Conservation (phyloP, 2,888 invertebrate species). For the Parochlus steinenii region DNA sequence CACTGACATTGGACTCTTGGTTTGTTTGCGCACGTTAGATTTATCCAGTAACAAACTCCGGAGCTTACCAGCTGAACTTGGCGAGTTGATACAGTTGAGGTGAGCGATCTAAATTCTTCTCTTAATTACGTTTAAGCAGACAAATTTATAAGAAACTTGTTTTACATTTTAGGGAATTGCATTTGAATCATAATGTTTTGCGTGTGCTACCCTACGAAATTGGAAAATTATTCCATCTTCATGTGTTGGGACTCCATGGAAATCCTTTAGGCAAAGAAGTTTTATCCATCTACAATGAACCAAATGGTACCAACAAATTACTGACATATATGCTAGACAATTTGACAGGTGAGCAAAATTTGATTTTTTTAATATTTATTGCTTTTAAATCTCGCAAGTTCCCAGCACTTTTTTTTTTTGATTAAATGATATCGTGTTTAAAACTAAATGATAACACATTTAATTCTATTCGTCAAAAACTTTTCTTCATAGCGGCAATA, state of each 20-base stretch:
- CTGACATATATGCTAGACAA: conserved; percentile 90
- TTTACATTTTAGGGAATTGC: conserved; percentile 60
- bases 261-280: conserved; percentile 92
- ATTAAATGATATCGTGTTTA: no score
- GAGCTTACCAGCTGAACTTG: conserved; percentile 87
- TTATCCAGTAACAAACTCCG: conserved; percentile 89
- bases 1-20: conserved; percentile 71
- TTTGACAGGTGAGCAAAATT: conserved; percentile 59
- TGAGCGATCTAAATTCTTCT: conserved; percentile 23
- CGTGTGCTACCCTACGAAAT: conserved; percentile 90
- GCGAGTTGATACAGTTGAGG: conserved; percentile 90
- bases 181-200: conserved; percentile 86
- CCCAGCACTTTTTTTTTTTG: no score
- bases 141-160: not conserved
- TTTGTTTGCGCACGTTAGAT: conserved; percentile 75
- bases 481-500: no score
- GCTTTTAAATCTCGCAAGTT: not conserved
- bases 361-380: not conserved
- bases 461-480: no score
- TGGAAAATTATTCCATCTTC: conserved; percentile 92
- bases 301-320: conserved; percentile 87
- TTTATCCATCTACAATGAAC: conserved; percentile 78
- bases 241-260: conserved; percentile 79
- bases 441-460: no score
- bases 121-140: not conserved